Base-by-base conservation (phyloP, 2,113 vertebrate species). In the Pogona vitticeps region DNA sequence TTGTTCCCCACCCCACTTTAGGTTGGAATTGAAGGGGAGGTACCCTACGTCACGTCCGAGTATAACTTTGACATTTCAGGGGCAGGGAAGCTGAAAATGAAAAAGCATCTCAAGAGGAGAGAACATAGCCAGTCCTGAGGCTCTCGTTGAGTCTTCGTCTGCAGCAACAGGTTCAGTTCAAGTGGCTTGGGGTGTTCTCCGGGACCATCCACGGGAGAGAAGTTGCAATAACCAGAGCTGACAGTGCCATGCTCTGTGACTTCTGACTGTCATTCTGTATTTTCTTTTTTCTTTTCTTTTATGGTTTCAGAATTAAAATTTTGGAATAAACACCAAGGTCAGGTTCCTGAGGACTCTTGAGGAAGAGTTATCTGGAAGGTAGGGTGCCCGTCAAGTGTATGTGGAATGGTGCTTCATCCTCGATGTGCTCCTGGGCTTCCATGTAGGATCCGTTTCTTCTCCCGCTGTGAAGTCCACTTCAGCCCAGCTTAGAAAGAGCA, bases 11-110 rank as follows among this genome's bases (percentile, higher is more conserved):
- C n/a, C 28, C 7, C 65, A 23, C 96, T 95, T 15, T 95, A 99
- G 98, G 82, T 88, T 5, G 97, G 96, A 75, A 86, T 94, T 1
- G 96, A 97, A 28, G 97, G 97, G 2, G 98, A 97, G 14, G 93
- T 95, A n/a, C 98, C 98, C 0, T 99, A 99, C 0, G 82, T 98
- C 82, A 99, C 98, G 0, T 95, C 97, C 0, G 97, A 99, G 86
- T 99, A 99, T 90, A 98, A 97, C 76, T 97, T 98, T 80, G 95
- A 96, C 77, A 94, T 98, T 76, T 73, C 95, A 15, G 97, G 98
- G 2, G 96, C 98, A 18, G 98, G 97, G 81, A 98, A 97, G 86
- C 90, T 99, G 68, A 97, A 96, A 73, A 88, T 96, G 38, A 97
- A 95, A 90, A 97, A 96, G 86, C 92, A 91, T 71, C 85, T 96